Evolutionary conservation across 1,140 invertebrate genomes (phyloP), one percentile per base, ranked within the genome.

Genomic region (Heliconius congener): DNA sequence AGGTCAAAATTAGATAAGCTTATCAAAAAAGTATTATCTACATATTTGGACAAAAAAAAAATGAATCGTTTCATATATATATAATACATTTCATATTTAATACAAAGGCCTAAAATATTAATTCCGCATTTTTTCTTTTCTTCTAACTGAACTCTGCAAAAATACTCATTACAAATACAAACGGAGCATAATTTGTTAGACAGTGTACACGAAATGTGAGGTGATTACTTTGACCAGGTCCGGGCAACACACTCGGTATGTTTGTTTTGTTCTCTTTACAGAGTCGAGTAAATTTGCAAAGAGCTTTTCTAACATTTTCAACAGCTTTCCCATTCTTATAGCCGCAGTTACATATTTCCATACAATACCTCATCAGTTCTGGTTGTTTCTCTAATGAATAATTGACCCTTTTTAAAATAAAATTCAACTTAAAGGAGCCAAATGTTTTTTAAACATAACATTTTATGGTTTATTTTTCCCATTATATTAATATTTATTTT

Each of bases 181-280:
- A 50, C 72, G 72, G 39, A 73, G 72, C 50, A 42, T 23, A 46
- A 27, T 73, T 34, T 73, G 27, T 73, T 73, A 46, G 72, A 73
- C 50, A 73, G 72, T 50, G 72, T 73, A 39, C 72, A 73, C 60
- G 60, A 30, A 30, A 66, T 66, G 27, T 66, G 60, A 66, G 60
- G 60, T 66, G 60, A 66, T 66, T 66, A 66, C 60, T 66, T 66
- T 66, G 60, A 66, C 60, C 60, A 23, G 60, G 60, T 30, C 60
- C 60, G 60, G 30, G 60, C 60, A 66, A 30, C 60, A 66, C 60
- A 66, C 30, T 66, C 5, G 27, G 27, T 66, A 66, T 66, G 60
- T 66, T 66, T 66, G 60, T 66, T 66, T 66, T 66, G 60, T 66
- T 66, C 60, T 66, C 60, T 66, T 66, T 66, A 66, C 27, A 66